Percentiles rank a stretch among this genome's conserved stretches.
These are phyloP conservation scores for Drosophila nannoptera DNA, from an alignment of 1,140 invertebrate species.

Conservation along the genomic window DNA sequence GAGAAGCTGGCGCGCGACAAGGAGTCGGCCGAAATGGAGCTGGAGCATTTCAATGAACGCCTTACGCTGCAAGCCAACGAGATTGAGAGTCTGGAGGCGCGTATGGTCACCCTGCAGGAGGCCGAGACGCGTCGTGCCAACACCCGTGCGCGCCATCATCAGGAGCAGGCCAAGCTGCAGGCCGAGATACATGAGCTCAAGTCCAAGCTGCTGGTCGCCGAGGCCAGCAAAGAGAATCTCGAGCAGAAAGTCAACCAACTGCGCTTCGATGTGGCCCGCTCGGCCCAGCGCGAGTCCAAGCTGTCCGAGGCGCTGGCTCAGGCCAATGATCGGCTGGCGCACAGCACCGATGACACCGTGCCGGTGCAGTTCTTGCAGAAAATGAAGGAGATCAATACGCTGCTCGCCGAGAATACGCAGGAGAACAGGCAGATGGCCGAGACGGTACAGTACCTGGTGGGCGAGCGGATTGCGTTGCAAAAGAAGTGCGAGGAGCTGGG, in stretches of 20 bases:
- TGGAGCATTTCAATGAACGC: constrained; percentile 75
- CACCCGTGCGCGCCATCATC: constrained; percentile 66
- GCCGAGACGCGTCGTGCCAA: constrained; percentile 65
- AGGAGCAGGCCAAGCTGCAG: constrained; percentile 62
- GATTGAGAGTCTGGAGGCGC: constrained; percentile 70
- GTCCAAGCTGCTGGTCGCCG: constrained; percentile 46
- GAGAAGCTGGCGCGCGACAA: constrained; percentile 72
- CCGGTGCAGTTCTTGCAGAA: constrained; percentile 80
- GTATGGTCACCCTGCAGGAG: constrained; percentile 70
- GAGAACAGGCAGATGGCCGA: constrained; percentile 81
- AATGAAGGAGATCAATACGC: constrained; percentile 81
- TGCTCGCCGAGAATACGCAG: constrained; percentile 79
- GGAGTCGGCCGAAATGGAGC: constrained; percentile 64
- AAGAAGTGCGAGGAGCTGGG: constrained; percentile 75
- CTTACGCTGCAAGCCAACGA: constrained; percentile 68
- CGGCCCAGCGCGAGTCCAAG: constrained; percentile 68
- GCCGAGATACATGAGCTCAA: constrained; percentile 73
- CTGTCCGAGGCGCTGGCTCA: constrained; percentile 66
- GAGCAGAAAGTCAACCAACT: constrained; percentile 62
- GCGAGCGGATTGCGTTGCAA: constrained; percentile 79
- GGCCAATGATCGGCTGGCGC: constrained; percentile 61
- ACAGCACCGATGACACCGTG: constrained; percentile 64
- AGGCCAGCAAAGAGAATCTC: constrained; percentile 51
- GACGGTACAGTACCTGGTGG: constrained; percentile 79
- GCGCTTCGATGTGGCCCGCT: constrained; percentile 69